Evolutionary conservation across 2,888 invertebrate genomes (phyloP).

Genomic region (Ctena decussata): DNA sequence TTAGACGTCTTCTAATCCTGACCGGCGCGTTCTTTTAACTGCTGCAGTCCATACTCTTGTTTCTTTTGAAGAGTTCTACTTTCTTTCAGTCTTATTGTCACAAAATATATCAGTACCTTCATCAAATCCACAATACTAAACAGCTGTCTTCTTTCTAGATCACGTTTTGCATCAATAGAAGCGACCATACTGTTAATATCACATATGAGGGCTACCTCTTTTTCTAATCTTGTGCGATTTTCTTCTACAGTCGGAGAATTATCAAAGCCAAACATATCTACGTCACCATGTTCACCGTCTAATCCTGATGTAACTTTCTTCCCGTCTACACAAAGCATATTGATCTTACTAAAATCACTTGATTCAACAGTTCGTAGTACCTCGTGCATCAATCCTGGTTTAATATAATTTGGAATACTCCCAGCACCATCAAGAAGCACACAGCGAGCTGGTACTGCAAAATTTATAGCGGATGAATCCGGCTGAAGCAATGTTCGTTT

Average conservation of each 20-base stretch:
- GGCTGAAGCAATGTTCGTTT: background rate
- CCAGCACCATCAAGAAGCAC: background rate
- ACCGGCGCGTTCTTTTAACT: constrained; percentile 35
- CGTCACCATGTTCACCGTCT: constrained; percentile 24
- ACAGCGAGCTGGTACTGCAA: background rate
- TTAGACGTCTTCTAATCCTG: background rate
- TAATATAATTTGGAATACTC: background rate
- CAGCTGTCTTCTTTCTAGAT: background rate
- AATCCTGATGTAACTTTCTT: constrained; percentile 39
- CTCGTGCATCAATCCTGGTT: constrained; percentile 14
- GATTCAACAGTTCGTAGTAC: background rate
- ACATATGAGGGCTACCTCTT: background rate
- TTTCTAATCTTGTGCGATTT: background rate
- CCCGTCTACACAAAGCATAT: constrained; percentile 36
- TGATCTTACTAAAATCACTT: background rate
- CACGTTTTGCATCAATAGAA: too few species aligned
- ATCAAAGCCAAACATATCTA: constrained; percentile 39
- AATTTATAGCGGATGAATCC: background rate
- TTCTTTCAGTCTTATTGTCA: constrained; percentile 17
- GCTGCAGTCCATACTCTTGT: constrained; percentile 36
- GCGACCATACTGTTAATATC: too few species aligned
- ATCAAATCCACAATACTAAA: background rate
- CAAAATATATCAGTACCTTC: background rate
- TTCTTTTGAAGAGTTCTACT: background rate
- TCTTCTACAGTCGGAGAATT: background rate